Percentiles rank a stretch among this genome's conserved stretches.
phyloP scores from a whole-genome alignment of 2,113 vertebrate genomes.

The chimpanzee (Pan troglodytes) region NHGRI_mPanTro3-v2.1_pri NC_072411.2:125376001-125376500 shows the following conservation, averaged over 20 bases:
- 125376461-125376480: background rate
- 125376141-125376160: background rate
- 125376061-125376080: background rate
- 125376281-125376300: background rate
- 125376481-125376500: background rate
- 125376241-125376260: background rate
- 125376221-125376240: background rate
- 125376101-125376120: background rate
- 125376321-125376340: background rate
- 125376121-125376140: too few species aligned
- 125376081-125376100: rapidly evolving
- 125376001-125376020: background rate
- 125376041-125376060: background rate
- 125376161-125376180: background rate
- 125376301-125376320: background rate
- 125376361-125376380: too few species aligned
- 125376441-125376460: background rate
- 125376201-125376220: background rate
- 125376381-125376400: background rate
- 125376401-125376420: background rate
- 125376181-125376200: background rate
- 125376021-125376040: background rate
- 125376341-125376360: background rate
- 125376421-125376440: background rate
- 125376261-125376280: background rate